Evolutionary conservation across 2,888 invertebrate species (phyloP).

Genomic region (Phalera bucephala): DNA sequence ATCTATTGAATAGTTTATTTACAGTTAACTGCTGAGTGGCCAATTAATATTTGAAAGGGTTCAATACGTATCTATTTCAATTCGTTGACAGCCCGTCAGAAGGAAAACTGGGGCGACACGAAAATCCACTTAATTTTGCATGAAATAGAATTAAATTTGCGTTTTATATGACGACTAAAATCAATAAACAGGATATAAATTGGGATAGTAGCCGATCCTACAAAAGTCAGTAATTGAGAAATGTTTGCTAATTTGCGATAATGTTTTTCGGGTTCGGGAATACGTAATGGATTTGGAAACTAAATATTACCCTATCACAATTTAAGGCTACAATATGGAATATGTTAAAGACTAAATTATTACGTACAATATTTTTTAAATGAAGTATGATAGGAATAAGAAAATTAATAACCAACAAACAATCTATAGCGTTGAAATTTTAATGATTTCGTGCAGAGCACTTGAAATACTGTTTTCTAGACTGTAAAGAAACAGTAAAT

Average conservation of each 20-base stretch:
- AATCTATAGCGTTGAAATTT: not conserved
- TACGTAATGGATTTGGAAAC: too few species aligned
- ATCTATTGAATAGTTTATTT: conserved; percentile 12
- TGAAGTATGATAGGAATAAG: too few species aligned
- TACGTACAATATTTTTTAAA: too few species aligned
- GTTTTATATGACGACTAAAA: conserved; percentile 7
- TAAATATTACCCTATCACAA: too few species aligned
- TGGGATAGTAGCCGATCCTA: conserved; percentile 1
- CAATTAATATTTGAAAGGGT: conserved; percentile 33
- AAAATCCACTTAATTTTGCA: conserved; percentile 42
- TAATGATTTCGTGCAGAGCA: not conserved
- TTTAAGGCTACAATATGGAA: too few species aligned
- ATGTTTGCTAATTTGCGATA: too few species aligned
- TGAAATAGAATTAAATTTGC: conserved; percentile 14
- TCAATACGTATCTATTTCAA: conserved; percentile 27
- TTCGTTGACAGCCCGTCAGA: conserved; percentile 40
- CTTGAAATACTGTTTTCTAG: not conserved
- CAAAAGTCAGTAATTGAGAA: not conserved
- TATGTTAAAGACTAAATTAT: too few species aligned
- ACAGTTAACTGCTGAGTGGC: conserved; percentile 6
- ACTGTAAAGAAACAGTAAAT: not conserved
- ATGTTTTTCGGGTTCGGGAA: too few species aligned
- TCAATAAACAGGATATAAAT: conserved; percentile 5
- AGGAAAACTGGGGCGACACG: conserved; percentile 43
- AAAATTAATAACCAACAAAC: not conserved